These are phyloP conservation scores for Baryphthengus martii DNA, from an alignment of 2,113 vertebrate species.

Conservation along the genomic window DNA sequence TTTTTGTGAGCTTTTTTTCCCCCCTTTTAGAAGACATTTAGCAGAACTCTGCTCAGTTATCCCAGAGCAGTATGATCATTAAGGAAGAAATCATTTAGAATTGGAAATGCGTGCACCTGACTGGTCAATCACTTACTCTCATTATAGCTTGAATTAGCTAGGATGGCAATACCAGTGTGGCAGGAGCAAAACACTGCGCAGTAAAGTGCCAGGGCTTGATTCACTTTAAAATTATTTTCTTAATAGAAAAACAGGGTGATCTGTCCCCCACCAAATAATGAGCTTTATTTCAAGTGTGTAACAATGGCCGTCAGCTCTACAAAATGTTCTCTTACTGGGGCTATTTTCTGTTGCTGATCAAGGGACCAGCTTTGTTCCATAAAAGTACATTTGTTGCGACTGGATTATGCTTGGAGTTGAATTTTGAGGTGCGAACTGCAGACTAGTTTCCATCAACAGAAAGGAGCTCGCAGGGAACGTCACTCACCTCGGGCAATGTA, in stretches of 20 bases:
- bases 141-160: background rate
- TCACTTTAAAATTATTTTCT: background rate
- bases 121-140: background rate
- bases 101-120: background rate
- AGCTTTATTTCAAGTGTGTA: slow-evolving; percentile 25
- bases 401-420: background rate
- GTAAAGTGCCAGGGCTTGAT: background rate
- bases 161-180: background rate
- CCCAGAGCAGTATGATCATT: background rate
- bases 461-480: background rate
- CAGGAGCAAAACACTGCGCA: background rate
- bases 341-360: slow-evolving; percentile 35
- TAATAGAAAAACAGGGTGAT: background rate
- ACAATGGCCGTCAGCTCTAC: background rate
- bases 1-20: background rate
- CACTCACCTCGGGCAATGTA: background rate
- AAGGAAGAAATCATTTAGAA: background rate
- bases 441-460: background rate
- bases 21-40: background rate
- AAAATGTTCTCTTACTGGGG: background rate
- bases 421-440: background rate
- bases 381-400: background rate
- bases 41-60: background rate
- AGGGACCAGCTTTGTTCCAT: background rate
- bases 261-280: background rate